These are phyloP conservation scores for Collichthys lucidus DNA, from an alignment of 2,113 vertebrate genomes.

Conservation along the genomic window DNA sequence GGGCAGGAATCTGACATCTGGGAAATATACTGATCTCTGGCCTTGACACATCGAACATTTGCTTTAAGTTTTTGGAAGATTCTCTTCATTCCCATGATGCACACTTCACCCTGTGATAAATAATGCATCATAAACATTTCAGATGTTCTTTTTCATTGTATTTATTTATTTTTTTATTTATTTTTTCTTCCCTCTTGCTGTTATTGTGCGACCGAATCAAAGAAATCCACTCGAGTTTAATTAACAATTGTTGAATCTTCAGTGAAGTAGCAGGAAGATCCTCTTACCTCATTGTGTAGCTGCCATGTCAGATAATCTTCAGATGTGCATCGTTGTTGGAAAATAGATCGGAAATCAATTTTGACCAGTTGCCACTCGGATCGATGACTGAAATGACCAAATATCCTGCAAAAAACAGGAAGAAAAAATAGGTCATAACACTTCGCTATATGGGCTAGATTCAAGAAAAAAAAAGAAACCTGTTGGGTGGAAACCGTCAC, in stretches of 20 bases:
- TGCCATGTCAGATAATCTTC: conserved; percentile 93
- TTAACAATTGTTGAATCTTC: conserved; percentile 3
- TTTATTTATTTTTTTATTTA: not conserved
- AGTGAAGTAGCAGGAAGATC: not conserved
- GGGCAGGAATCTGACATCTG: conserved; percentile 92
- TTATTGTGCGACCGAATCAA: conserved; percentile 53
- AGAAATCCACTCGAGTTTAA: conserved; percentile 37
- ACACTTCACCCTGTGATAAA: conserved; percentile 90
- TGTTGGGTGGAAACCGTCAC: not conserved
- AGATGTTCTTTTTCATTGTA: conserved; percentile 34
- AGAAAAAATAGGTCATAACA: conserved; percentile 24
- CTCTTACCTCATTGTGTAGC: conserved; percentile 88
- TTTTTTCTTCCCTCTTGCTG: conserved; percentile 29
- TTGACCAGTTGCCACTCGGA: conserved; percentile 97
- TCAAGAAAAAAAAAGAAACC: not conserved
- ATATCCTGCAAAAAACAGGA: conserved; percentile 83
- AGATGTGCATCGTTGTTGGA: conserved; percentile 87
- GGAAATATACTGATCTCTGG: conserved; percentile 88
- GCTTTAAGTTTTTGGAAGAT: conserved; percentile 92
- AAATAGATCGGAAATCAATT: conserved; percentile 94
- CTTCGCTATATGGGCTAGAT: not conserved
- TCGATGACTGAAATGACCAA: conserved; percentile 95
- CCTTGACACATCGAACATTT: conserved; percentile 91
- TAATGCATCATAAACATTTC: conserved; percentile 72
- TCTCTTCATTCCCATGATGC: conserved; percentile 96